Conservation (phyloP, 2,888 invertebrate genomes). For the Stratiomys singularior region DNA sequence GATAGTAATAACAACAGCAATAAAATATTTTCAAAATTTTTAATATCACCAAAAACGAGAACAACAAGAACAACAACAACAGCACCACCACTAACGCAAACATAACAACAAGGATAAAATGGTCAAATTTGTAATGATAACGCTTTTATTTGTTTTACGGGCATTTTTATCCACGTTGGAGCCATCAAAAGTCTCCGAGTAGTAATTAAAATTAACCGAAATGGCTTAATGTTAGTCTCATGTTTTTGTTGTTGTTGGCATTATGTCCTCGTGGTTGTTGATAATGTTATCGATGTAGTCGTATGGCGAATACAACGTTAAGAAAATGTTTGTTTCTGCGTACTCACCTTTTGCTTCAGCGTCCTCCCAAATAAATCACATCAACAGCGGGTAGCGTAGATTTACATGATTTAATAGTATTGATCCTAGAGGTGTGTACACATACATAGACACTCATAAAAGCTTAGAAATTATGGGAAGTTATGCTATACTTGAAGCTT, state of each 20-base stretch:
- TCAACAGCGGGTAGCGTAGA: slow-evolving; percentile 21
- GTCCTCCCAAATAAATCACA: slow-evolving; percentile 28
- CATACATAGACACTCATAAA: slow-evolving; percentile 14
- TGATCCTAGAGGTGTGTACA: slow-evolving; percentile 21
- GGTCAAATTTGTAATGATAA: background rate
- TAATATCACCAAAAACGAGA: too few species aligned
- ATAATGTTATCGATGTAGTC: background rate
- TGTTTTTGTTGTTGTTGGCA: background rate
- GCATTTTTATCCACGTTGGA: background rate
- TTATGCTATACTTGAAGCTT: background rate
- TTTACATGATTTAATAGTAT: slow-evolving; percentile 40
- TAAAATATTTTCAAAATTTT: background rate
- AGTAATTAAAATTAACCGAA: background rate
- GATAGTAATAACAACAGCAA: slow-evolving; percentile 18
- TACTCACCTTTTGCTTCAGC: slow-evolving; percentile 26
- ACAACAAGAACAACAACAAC: too few species aligned
- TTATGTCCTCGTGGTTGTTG: slow-evolving; percentile 15
- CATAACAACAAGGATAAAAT: background rate
- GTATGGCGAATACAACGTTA: background rate
- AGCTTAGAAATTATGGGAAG: background rate
- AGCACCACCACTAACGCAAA: too few species aligned
- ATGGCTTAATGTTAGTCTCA: background rate
- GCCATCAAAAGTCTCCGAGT: background rate
- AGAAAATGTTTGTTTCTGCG: background rate
- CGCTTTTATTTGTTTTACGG: background rate